Percentiles rank a stretch among this genome's conserved stretches.
These are phyloP conservation scores for Patella vulgata DNA, from an alignment of 1,140 invertebrate genomes.

Conservation along the genomic window DNA sequence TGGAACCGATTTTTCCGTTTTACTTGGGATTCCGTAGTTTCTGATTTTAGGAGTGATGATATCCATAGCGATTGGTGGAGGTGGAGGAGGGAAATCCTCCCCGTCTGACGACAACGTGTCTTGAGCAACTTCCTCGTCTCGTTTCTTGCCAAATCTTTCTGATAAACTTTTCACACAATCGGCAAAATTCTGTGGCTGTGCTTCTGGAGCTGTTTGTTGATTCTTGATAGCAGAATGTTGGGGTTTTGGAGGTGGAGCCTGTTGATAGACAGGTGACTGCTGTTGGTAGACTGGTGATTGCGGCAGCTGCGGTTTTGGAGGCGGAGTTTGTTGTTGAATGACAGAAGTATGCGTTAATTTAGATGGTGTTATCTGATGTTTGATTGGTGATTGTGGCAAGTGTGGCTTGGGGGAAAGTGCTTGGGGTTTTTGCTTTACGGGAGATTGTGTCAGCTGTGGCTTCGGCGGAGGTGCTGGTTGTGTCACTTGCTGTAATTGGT, in stretches of 20 bases:
- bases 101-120: slow-evolving; percentile 51
- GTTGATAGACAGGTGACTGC: neutral
- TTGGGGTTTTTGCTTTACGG: slow-evolving; percentile 23
- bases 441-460: slow-evolving; percentile 19
- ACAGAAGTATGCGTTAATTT: neutral
- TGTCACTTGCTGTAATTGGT: slow-evolving; percentile 3
- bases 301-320: neutral
- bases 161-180: slow-evolving; percentile 68
- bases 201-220: slow-evolving; percentile 30
- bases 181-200: slow-evolving; percentile 64
- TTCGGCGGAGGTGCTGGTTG: slow-evolving; percentile 5
- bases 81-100: slow-evolving; percentile 68
- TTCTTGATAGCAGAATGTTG: neutral
- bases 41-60: slow-evolving; percentile 61
- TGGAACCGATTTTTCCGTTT: slow-evolving; percentile 31
- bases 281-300: slow-evolving; percentile 2
- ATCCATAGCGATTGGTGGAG: slow-evolving; percentile 66
- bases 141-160: slow-evolving; percentile 62
- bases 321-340: neutral
- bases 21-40: slow-evolving; percentile 58
- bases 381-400: slow-evolving; percentile 2
- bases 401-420: neutral
- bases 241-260: slow-evolving; percentile 2
- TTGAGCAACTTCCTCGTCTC: slow-evolving; percentile 39
- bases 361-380: neutral